Conservation (phyloP, 35 echinoderm and acorn worm species). For the Ophioderma brevispina region DNA sequence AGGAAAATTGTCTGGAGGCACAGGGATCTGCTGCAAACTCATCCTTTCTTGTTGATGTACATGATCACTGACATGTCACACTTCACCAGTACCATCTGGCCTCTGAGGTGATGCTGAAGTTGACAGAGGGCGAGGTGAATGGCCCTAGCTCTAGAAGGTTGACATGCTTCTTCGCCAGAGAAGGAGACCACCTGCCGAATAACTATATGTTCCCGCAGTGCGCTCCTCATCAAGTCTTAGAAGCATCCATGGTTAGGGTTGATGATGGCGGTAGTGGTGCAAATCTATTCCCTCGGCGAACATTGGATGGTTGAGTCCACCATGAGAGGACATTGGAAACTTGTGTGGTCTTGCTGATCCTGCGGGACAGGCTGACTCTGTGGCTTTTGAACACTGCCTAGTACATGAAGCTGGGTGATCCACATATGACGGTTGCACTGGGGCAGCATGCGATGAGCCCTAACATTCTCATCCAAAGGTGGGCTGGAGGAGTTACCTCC, state of each 20-base stretch:
- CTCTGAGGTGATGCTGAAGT: background rate
- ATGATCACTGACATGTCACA: background rate
- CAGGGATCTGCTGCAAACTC: background rate
- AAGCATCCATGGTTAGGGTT: no score
- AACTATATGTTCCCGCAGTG: background rate
- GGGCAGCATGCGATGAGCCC: conserved; percentile 18
- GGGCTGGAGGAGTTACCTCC: conserved; percentile 6
- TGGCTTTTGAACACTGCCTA: background rate
- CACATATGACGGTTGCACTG: conserved; percentile 18
- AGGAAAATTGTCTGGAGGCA: background rate
- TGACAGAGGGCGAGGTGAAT: background rate
- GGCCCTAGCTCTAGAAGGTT: background rate
- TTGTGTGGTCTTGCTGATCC: background rate
- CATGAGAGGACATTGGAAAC: background rate
- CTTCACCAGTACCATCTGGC: background rate
- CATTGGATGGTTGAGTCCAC: no score
- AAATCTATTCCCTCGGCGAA: background rate
- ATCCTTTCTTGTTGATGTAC: conserved; percentile 16
- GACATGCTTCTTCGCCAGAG: background rate
- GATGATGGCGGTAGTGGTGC: background rate
- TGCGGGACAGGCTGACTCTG: no score
- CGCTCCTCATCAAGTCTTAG: no score
- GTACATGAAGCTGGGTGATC: conserved; percentile 27
- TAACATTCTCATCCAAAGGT: conserved; percentile 12
- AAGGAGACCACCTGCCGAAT: background rate